Base-by-base conservation (phyloP, 1,140 invertebrate genomes). In the Harlomillsia oculata region DNA sequence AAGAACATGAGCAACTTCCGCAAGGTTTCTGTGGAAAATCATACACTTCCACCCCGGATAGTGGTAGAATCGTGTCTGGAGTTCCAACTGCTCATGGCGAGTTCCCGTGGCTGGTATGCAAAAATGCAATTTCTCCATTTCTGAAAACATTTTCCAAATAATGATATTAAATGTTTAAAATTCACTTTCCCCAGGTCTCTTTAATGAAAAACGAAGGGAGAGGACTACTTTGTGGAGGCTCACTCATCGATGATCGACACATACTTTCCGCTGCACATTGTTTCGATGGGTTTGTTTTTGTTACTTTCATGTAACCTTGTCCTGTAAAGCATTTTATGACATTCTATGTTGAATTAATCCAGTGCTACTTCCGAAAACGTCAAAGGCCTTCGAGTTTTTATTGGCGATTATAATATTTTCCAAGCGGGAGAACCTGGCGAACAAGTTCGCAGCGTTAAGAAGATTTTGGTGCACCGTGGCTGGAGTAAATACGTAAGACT, bases 71-170 rank as follows among this genome's bases (percentile, higher is more conserved):
- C 13, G n/a, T 50, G 2, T 3, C 18, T 1, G 48, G 48, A 1
- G 18, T 30, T 26, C 48, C 48, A n/a, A 25, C 21, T 20, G 13
- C 30, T 21, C 34, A 37, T 4, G 34, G 34, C 4, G 48, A 50
- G 28, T 50, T 50, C 16, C 48, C 48, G 3, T 50, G 36, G 14
- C 34, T 50, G 32, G 48, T 50, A n/a, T n/a, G n/a, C n/a, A n/a
- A n/a, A n/a, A n/a, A n/a, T n/a, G n/a, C n/a, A n/a, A n/a, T n/a
- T n/a, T n/a, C n/a, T n/a, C n/a, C n/a, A n/a, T n/a, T n/a, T n/a
- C n/a, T n/a, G n/a, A n/a, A n/a, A n/a, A n/a, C n/a, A n/a, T n/a
- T n/a, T n/a, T n/a, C n/a, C n/a, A n/a, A n/a, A n/a, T n/a, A n/a
- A n/a, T n/a, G n/a, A n/a, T n/a, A n/a, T n/a, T n/a, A n/a, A n/a